Base-by-base conservation (phyloP, 2,888 invertebrate genomes). In the Cerastis leucographa region DNA sequence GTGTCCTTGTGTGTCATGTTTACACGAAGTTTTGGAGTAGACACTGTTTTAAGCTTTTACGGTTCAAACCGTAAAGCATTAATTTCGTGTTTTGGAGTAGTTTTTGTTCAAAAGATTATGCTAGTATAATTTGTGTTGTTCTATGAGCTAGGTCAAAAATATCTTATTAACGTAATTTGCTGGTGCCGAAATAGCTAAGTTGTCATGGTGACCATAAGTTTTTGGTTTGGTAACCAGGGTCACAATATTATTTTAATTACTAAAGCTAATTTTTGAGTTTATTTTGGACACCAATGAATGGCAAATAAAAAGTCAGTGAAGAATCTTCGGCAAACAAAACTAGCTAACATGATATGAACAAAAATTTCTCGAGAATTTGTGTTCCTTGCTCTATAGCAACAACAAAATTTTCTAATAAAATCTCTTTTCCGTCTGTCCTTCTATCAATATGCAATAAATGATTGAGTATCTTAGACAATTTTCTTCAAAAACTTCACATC, bases 1-100 rank as follows among this genome's bases (percentile, higher is more conserved):
- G 88, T 88, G 89, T 79, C 51, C 42, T 19, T 40, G 44, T 71
- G 78, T 83, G 75, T 78, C 6, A 12, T 19, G 49, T 59, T 54
- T 0, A 17, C 22, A 11, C 29, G 46, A 40, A 29, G n/a, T 62
- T 64, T 73, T 2, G 22, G 17, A 35, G 35, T 64, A 9, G 51
- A n/a, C n/a, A n/a, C n/a, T n/a, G n/a, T n/a, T n/a, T n/a, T n/a
- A n/a, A n/a, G n/a, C n/a, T n/a, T n/a, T n/a, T n/a, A n/a, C n/a
- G n/a, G n/a, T n/a, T n/a, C n/a, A n/a, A n/a, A n/a, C n/a, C n/a
- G n/a, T n/a, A n/a, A n/a, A n/a, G n/a, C n/a, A n/a, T n/a, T n/a
- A n/a, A n/a, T n/a, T n/a, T n/a, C n/a, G n/a, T n/a, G n/a, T 62
- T 64, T 73, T 2, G 22, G 17, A 35, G 35, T 64, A 9, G 51